phyloP scores from a whole-genome alignment of 2,797 vertebrate species.

The Phrynocephalus vlangalii region DNA sequence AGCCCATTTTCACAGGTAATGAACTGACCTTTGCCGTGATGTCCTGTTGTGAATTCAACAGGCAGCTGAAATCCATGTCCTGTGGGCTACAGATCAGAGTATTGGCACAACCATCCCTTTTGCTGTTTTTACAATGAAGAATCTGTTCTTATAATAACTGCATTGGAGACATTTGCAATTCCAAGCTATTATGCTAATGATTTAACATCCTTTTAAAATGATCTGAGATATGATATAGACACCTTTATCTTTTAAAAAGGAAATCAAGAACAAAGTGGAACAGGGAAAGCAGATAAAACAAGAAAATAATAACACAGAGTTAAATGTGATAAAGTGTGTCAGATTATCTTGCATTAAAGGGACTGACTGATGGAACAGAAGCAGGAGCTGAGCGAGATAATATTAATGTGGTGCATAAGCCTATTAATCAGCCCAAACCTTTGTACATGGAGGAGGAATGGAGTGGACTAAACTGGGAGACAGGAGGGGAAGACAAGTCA shows the following conservation, averaged over 20 bases:
- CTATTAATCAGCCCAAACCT: conserved; percentile 58
- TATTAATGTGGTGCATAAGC: conserved; percentile 59
- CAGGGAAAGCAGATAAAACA: conserved; percentile 50
- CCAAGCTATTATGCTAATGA: conserved; percentile 46
- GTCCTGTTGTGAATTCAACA: neutral
- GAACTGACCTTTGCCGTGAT: neutral
- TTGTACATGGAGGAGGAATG: conserved; percentile 40
- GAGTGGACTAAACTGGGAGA: conserved; percentile 21
- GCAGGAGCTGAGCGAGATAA: conserved; percentile 41
- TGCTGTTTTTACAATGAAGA: neutral
- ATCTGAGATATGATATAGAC: conserved; percentile 31
- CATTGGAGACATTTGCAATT: conserved; percentile 38
- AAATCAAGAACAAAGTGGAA: conserved; percentile 13
- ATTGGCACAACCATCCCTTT: neutral
- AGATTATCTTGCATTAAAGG: conserved; percentile 58
- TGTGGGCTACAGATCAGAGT: neutral
- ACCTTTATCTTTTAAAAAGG: conserved; percentile 35
- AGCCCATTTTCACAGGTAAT: neutral
- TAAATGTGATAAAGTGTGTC: conserved; percentile 42
- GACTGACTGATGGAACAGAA: conserved; percentile 52
- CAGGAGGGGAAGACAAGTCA: neutral
- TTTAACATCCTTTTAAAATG: conserved; percentile 46
- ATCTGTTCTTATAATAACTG: conserved; percentile 15
- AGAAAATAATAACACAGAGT: conserved; percentile 46
- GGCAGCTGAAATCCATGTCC: neutral